Evolutionary conservation across 1,140 invertebrate genomes (phyloP), one percentile per base, ranked within the genome.

Genomic region (Antheraea pernyi): DNA sequence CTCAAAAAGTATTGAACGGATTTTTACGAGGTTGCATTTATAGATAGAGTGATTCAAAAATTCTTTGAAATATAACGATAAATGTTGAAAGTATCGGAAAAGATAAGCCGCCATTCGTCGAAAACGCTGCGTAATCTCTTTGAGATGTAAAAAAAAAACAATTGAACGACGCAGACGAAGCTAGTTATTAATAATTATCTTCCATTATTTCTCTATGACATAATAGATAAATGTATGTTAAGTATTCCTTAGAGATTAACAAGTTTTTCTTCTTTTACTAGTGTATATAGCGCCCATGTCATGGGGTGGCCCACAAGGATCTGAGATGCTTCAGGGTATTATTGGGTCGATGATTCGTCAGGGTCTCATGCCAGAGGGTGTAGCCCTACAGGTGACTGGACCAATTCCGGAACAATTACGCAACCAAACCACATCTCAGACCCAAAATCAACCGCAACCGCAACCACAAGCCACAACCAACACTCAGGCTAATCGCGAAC

Each of bases 271-370:
- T 65, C 37, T 65, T 71, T 72, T 5, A 30, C 22, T 67, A 85
- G 84, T 83, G 19, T 80, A 68, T 62, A 59, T 83, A 0, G 76
- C 78, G n/a, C 79, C 78, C 11, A 74, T 83, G 75, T 71, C 78
- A 6, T 79, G 75, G 74, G 75, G 70, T 16, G 79, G 73, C 0
- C 73, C 78, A 16, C 76, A 76, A 16, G 78, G 69, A 19, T 75
- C 80, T 36, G 83, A 85, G 0, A 13, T 87, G 5, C 70, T 87
- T 2, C 80, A 87, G 37, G 83, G 81, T 64, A 79, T 86, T 9
- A 74, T 84, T 4, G 70, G 75, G 7, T 78, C 82, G 13, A 69
- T 86, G 58, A 73, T 83, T 7, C 79, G 82, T 0, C 84, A 85
- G 53, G 80, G 80, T 0, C 65, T 84, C 0, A 58, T 78, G 3